Evolutionary conservation across 2,113 vertebrate genomes (phyloP), one percentile per base, ranked within the genome.

Genomic region (Gymnarchus niloticus): DNA sequence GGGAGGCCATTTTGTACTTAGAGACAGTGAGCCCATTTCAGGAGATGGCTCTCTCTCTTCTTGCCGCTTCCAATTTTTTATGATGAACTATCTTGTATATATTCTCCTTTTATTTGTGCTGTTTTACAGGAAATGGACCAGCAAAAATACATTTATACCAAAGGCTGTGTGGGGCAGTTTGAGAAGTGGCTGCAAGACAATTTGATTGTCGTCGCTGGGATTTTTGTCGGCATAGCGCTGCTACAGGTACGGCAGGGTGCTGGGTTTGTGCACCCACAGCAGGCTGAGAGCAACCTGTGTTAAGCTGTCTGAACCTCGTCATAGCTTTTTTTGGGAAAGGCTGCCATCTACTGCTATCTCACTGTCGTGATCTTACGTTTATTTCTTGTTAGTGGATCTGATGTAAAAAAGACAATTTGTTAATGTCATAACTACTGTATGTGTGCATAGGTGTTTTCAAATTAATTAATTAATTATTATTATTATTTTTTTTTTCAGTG

Each of bases 131-230:
- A 97, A 19, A 88, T 96, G 87, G 93, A 96, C 7, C 94, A 96
- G 87, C 96, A 97, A 91, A 94, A 91, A 84, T 95, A 90, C 77
- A 98, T 98, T 91, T 91, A 96, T 85, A 97, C 96, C 12, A 98
- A 98, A 85, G 96, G 96, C 90, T 97, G 97, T 1, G 97, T 97
- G 91, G 95, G 95, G 17, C 97, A 97, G 93, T 98, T 97, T 92
- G 97, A 98, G 88, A 97, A 96, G 90, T 97, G 96, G 97, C 94
- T 97, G 61, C 97, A 97, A 90, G 96, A 97, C 91, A 96, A 98
- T 93, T 89, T 97, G 87, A 95, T 96, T 1, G 85, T 96, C 6
- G 96, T 98, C 61, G 96, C 97, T 2, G 95, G 96, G 0, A 86
- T 96, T 87, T 97, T 97, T 85, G 94, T 98, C 81, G 97, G 95